Conservation (phyloP, 2,888 invertebrate genomes). For the Caenorhabditis sp. region DNA sequence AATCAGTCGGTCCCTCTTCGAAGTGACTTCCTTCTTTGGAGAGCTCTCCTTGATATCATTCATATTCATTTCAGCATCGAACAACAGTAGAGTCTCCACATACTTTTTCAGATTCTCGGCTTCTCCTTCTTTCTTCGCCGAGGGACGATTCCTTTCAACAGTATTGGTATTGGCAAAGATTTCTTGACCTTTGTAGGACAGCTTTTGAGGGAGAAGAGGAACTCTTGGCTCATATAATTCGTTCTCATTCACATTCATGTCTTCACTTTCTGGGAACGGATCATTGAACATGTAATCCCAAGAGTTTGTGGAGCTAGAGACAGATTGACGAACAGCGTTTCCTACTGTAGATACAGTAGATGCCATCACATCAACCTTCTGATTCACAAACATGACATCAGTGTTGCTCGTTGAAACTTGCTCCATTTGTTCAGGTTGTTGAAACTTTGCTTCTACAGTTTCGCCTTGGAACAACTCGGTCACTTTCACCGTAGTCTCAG, state of each 20-base stretch:
- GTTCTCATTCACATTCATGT: constrained; percentile 44
- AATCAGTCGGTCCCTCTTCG: constrained; percentile 25
- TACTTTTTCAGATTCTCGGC: constrained; percentile 67
- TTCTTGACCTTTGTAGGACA: constrained; percentile 76
- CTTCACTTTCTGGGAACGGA: constrained; percentile 68
- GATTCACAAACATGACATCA: constrained; percentile 54
- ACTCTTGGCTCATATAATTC: constrained; percentile 70
- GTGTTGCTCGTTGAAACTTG: constrained; percentile 55
- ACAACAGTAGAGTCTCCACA: constrained; percentile 68
- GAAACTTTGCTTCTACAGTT: constrained; percentile 17
- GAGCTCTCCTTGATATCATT: constrained; percentile 49
- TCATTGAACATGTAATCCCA: constrained; percentile 66
- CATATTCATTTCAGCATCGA: constrained; percentile 67
- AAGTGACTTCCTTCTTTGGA: constrained; percentile 32
- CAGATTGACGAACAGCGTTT: constrained; percentile 50
- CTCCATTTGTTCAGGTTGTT: constrained; percentile 15
- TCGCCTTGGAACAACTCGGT: constrained; percentile 63
- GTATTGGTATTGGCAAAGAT: constrained; percentile 63
- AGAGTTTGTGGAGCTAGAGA: constrained; percentile 58
- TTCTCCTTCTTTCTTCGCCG: constrained; percentile 44
- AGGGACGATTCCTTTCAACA: constrained; percentile 24
- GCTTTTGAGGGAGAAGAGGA: constrained; percentile 71
- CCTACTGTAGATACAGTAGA: constrained; percentile 37
- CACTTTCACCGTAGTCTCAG: constrained; percentile 71
- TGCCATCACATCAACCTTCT: constrained; percentile 43